Evolutionary conservation across 2,888 invertebrate genomes (phyloP).

Genomic region (Ptychoptera contaminata): DNA sequence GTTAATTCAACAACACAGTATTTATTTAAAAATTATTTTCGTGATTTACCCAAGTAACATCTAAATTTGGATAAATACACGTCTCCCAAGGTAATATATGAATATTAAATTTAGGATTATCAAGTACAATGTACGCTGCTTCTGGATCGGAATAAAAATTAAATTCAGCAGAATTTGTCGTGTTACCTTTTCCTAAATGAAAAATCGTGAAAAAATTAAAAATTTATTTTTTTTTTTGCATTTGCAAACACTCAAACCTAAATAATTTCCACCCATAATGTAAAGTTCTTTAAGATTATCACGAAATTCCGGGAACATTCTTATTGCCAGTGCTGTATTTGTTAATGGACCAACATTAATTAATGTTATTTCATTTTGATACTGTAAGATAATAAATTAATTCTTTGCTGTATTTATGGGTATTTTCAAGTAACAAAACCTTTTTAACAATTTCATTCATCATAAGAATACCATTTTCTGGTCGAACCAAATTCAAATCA

Average conservation of each 20-base stretch:
- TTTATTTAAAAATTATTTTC: not conserved
- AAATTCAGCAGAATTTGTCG: conserved; percentile 49
- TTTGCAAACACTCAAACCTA: conserved; percentile 13
- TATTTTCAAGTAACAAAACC: conserved; percentile 23
- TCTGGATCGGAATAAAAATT: conserved; percentile 67
- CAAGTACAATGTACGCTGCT: conserved; percentile 53
- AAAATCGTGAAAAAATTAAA: not conserved
- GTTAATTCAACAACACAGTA: too few species aligned
- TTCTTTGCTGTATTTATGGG: not conserved
- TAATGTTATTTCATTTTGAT: conserved; percentile 41
- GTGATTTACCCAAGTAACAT: conserved; percentile 20
- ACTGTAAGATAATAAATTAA: conserved; percentile 11
- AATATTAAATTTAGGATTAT: conserved; percentile 38
- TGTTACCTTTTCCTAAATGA: conserved; percentile 38
- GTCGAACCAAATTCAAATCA: conserved; percentile 31
- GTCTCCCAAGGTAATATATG: conserved; percentile 57
- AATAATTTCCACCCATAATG: conserved; percentile 60
- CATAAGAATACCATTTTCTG: conserved; percentile 41
- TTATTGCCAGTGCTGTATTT: conserved; percentile 59
- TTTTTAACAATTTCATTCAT: conserved; percentile 41
- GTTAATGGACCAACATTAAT: conserved; percentile 61
- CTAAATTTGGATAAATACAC: conserved; percentile 28
- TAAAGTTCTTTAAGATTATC: conserved; percentile 47
- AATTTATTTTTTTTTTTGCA: not conserved
- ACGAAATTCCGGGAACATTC: conserved; percentile 48